A percentile compares a stretch with the other conserved stretches of the same genome.
These are phyloP conservation scores for Sula dactylatra DNA, from an alignment of 2,113 vertebrate genomes.

Conservation along the genomic window DNA sequence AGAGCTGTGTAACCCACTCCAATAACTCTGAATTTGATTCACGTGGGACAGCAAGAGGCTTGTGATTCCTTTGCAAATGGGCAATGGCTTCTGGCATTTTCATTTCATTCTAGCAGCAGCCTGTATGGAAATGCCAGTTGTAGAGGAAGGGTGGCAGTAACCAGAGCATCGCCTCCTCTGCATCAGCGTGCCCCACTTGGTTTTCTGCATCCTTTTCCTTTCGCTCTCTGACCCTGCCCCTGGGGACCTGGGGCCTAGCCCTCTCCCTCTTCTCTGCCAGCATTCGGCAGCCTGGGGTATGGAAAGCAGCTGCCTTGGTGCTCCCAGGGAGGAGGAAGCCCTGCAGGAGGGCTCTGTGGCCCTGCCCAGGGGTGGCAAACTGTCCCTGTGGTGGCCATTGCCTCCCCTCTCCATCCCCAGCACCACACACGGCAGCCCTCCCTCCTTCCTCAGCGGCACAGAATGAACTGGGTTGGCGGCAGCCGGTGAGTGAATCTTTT, in stretches of 20 bases:
- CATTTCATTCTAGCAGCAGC: neutral
- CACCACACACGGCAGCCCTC: rapidly evolving
- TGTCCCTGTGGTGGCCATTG: neutral
- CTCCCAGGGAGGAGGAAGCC: neutral
- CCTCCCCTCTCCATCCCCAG: neutral
- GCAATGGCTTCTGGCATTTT: neutral
- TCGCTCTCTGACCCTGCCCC: neutral
- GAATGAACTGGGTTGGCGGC: conserved; percentile 90
- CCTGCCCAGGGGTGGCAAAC: neutral
- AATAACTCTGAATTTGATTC: neutral
- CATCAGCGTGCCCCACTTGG: rapidly evolving
- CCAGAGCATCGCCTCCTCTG: neutral
- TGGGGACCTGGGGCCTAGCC: too few relatives aligned
- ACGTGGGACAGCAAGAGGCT: neutral
- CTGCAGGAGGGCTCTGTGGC: neutral
- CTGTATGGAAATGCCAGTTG: neutral
- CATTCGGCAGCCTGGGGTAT: rapidly evolving
- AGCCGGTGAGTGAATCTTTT: conserved; percentile 75
- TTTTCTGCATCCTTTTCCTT: neutral
- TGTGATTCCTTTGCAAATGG: neutral
- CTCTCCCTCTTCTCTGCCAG: neutral
- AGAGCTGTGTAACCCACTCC: neutral
- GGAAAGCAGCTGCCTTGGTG: neutral
- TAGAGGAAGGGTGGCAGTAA: neutral
- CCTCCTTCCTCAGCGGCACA: neutral